A percentile compares a stretch with the other conserved stretches of the same genome.
Evolutionary conservation across 2,797 vertebrate genomes (phyloP).

Genomic region (Periophthalmus magnuspinnatus): DNA sequence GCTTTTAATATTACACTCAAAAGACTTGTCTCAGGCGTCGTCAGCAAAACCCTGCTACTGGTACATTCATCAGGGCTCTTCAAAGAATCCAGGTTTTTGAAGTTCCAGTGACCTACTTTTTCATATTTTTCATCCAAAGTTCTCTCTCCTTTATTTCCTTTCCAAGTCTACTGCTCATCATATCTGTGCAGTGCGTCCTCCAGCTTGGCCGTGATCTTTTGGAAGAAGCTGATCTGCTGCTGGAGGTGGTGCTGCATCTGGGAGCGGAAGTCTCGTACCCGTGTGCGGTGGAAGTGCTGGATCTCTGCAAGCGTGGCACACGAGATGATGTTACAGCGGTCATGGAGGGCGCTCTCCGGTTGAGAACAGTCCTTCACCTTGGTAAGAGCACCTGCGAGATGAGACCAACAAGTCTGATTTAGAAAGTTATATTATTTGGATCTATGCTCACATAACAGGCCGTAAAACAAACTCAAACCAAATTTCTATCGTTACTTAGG

Average conservation of each 20-base stretch:
- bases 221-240: conserved; percentile 95
- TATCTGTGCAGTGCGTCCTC: conserved; percentile 92
- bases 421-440: neutral
- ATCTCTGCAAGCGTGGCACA: conserved; percentile 96
- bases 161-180: conserved; percentile 68
- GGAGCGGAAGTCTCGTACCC: conserved; percentile 92
- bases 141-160: conserved; percentile 1
- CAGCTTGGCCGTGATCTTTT: conserved; percentile 95
- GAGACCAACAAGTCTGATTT: neutral
- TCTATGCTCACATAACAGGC: no score
- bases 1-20: conserved; percentile 54
- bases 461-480: no score
- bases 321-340: conserved; percentile 97
- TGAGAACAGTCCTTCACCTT: conserved; percentile 97
- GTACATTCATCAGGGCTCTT: conserved; percentile 58
- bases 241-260: conserved; percentile 97
- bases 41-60: conserved; percentile 45
- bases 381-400: conserved; percentile 88
- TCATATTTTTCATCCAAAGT: conserved; percentile 24
- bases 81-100: conserved; percentile 33
- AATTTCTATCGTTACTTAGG: no score
- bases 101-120: conserved; percentile 25
- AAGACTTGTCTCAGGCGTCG: conserved; percentile 31
- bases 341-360: conserved; percentile 86
- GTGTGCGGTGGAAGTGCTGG: conserved; percentile 95